A percentile compares a stretch with the other conserved stretches of the same genome.
These are phyloP conservation scores for Theonella swinhoei DNA, from an alignment of 37 sponge, comb jelly and placozoan species.

Conservation along the genomic window DNA sequence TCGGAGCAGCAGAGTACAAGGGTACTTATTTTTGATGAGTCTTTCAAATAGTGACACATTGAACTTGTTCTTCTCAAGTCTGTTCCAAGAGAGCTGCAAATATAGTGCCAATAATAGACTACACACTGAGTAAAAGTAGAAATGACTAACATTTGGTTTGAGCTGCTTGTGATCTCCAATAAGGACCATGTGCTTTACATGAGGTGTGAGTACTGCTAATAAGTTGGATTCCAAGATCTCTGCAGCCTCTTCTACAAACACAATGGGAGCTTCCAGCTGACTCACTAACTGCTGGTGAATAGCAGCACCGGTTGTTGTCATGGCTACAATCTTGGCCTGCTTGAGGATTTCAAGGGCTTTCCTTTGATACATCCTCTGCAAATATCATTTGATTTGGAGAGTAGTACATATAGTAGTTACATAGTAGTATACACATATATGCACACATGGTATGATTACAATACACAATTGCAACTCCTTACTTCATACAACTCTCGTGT, in stretches of 20 bases:
- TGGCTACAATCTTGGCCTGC: slow-evolving; percentile 10
- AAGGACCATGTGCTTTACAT: slow-evolving; percentile 29
- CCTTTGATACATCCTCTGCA: not conserved
- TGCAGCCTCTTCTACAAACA: slow-evolving; percentile 39
- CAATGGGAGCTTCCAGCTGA: slow-evolving; percentile 1
- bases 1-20: slow-evolving; percentile 6
- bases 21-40: slow-evolving; percentile 5
- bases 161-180: slow-evolving; percentile 35
- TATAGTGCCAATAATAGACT: not conserved
- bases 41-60: slow-evolving; percentile 30
- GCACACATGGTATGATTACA: not conserved
- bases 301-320: slow-evolving; percentile 34
- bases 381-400: too few relatives aligned
- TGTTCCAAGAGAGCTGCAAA: not conserved
- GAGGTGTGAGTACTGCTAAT: slow-evolving; percentile 17
- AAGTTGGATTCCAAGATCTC: slow-evolving; percentile 28
- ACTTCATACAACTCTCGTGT: slow-evolving; percentile 14
- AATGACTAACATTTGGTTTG: slow-evolving; percentile 8
- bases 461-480: not conserved
- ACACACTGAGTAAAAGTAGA: not conserved
- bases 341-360: not conserved
- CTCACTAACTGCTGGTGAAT: slow-evolving; percentile 22
- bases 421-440: not conserved
- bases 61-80: slow-evolving; percentile 10
- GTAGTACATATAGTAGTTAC: too few relatives aligned